Evolutionary conservation across 2,888 invertebrate genomes (phyloP), one percentile per base, ranked within the genome.

Genomic region (Rhynchonema sp.): DNA sequence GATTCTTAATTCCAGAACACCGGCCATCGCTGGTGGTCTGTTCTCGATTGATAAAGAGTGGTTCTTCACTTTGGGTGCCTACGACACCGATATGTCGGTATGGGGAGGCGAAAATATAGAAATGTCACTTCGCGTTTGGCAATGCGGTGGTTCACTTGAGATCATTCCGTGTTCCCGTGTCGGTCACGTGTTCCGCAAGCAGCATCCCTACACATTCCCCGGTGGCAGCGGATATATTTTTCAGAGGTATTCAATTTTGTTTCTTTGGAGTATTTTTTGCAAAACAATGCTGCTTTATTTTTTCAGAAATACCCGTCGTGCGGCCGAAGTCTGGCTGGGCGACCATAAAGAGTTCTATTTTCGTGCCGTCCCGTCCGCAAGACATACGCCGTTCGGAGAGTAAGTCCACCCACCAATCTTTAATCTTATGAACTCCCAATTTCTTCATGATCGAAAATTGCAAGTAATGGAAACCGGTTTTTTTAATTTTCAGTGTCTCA

Each of bases 321-420:
- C 94, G 0, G 96, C 96, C 0, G 96, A 96, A 77, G 96, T 98
- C 20, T 98, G 96, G 96, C 92, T 98, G 92, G 96, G 94, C 73
- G 89, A 91, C 63, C 98, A 88, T 77, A 96, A 96, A 75, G 84
- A 89, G 69, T 87, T 86, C 72, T 98, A 96, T 76, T 92, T 92
- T 73, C 82, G 85, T 61, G 85, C 91, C 1, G 94, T 96, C 65
- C 78, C 79, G 9, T 76, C 77, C 2, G 76, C 78, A 23, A 71
- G 73, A 66, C 72, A 73, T 67, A 74, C 78, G 1, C 67, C 73
- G 27, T 74, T 70, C 68, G 78, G 78, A 69, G 75, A 76, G 76
- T 78, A 67, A 72, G 68, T 64, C 49, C n/a, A n/a, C n/a, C n/a
- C n/a, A n/a, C n/a, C n/a, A n/a, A n/a, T n/a, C n/a, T n/a, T n/a